Conservation (phyloP, 2,113 vertebrate genomes). For the Neotragus pygmaeus region DNA sequence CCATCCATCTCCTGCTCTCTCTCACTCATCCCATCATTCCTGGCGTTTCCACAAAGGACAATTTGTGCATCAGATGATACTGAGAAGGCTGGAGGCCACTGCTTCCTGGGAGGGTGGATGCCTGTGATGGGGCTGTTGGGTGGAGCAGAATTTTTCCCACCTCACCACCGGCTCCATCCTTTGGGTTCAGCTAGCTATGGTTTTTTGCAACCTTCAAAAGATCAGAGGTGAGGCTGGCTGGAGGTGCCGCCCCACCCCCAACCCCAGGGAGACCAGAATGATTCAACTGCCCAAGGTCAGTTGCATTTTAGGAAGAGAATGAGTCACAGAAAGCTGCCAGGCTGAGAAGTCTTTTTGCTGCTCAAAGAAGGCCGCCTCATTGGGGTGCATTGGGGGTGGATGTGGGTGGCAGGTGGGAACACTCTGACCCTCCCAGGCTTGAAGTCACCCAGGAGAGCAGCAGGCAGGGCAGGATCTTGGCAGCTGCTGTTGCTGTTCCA, state of each 20-base stretch:
- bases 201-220: neutral
- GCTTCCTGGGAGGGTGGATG: neutral
- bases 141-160: neutral
- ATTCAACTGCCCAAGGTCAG: neutral
- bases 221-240: neutral
- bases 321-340: neutral
- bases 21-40: neutral
- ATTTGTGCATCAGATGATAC: neutral
- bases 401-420: too few species aligned
- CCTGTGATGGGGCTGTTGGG: fast-evolving
- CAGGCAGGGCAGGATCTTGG: neutral
- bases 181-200: neutral
- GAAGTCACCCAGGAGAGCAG: neutral
- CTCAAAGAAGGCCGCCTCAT: neutral
- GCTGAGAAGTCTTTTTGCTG: neutral
- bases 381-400: neutral
- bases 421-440: neutral
- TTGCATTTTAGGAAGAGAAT: neutral
- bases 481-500: neutral
- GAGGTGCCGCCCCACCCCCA: fast-evolving
- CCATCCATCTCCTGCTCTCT: neutral
- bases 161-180: neutral
- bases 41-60: neutral
- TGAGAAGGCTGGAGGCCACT: neutral
- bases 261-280: neutral